Evolutionary conservation across 2,113 vertebrate genomes (phyloP).

Genomic region (Actinemys pallida): DNA sequence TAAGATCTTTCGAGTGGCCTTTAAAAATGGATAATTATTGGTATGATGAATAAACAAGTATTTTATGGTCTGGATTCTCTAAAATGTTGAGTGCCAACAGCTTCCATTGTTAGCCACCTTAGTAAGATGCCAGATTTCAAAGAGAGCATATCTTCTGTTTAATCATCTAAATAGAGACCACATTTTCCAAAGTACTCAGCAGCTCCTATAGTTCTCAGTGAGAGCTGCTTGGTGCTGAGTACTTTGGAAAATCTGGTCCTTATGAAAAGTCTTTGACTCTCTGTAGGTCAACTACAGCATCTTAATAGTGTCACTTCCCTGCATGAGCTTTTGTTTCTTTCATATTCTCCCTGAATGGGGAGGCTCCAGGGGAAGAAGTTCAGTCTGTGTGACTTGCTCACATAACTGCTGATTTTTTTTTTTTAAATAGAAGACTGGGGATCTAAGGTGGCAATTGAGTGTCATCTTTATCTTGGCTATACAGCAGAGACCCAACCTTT

Average conservation of each 20-base stretch:
- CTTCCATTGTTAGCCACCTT: background rate
- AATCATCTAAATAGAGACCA: background rate
- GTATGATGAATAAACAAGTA: background rate
- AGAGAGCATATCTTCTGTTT: background rate
- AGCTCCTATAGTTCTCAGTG: background rate
- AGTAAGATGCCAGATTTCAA: background rate
- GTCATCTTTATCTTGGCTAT: background rate
- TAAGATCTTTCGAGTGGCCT: background rate
- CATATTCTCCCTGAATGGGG: background rate
- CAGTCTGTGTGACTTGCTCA: background rate
- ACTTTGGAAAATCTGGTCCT: background rate
- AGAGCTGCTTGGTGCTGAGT: background rate
- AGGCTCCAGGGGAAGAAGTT: accelerated
- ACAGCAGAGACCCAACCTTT: accelerated
- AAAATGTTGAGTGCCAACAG: accelerated
- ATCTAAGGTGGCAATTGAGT: background rate
- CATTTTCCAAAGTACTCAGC: constrained; percentile 2
- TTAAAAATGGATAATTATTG: background rate
- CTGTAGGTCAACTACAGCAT: background rate
- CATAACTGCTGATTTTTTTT: background rate
- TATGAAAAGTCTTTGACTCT: background rate
- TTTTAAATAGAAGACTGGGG: background rate
- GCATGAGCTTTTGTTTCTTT: background rate
- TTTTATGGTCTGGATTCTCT: background rate
- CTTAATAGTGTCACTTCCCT: background rate